Evolutionary conservation across 2,888 invertebrate species (phyloP).

Genomic region (Pyrochroa serraticornis): DNA sequence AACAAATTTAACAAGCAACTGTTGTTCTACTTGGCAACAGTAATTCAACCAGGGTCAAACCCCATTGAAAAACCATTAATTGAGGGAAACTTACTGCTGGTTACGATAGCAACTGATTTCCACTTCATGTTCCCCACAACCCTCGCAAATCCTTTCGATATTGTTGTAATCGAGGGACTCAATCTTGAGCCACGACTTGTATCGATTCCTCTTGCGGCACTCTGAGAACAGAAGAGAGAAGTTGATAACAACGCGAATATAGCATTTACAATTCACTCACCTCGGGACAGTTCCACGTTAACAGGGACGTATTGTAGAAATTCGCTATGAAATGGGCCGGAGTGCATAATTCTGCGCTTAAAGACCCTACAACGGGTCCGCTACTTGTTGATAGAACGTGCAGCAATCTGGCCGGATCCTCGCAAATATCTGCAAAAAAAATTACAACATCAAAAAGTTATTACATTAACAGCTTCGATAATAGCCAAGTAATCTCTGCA

Average conservation of each 20-base stretch:
- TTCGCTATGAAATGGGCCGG: conserved; percentile 59
- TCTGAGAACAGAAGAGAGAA: conserved; percentile 5
- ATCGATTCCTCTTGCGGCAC: conserved; percentile 14
- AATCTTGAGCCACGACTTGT: conserved; percentile 35
- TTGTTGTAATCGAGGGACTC: conserved; percentile 59
- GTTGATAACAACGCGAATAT: conserved; percentile 4
- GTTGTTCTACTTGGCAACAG: not conserved
- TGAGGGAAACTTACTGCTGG: conserved; percentile 58
- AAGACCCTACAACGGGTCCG: conserved; percentile 59
- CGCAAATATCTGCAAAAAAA: conserved; percentile 58
- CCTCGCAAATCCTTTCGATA: conserved; percentile 59
- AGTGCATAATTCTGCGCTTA: conserved; percentile 61
- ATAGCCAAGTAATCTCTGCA: not conserved
- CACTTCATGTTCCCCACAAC: conserved; percentile 62
- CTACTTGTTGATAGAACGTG: conserved; percentile 55
- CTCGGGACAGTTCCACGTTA: conserved; percentile 65
- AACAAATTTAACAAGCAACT: not conserved
- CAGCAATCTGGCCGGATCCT: conserved; percentile 58
- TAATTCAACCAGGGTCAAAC: not conserved
- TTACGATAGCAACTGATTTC: conserved; percentile 62
- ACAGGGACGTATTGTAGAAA: conserved; percentile 59
- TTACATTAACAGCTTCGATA: not conserved
- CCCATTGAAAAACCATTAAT: too few relatives aligned
- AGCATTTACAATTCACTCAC: conserved; percentile 47
- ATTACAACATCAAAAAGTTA: not conserved